Evolutionary conservation across 2,888 invertebrate genomes (phyloP).

Genomic region (Drosophila prostipennis): DNA sequence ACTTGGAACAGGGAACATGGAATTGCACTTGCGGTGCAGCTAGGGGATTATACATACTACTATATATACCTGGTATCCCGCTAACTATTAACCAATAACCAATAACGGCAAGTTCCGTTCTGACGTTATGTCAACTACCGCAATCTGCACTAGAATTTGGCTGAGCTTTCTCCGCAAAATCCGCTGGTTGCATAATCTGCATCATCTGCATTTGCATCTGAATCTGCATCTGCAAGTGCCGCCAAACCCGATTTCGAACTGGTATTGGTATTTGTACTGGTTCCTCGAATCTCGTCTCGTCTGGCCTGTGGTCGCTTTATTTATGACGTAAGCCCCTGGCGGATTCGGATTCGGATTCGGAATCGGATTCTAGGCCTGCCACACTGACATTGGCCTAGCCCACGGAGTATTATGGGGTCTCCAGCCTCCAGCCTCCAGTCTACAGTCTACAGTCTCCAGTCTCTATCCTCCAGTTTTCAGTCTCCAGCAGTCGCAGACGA

Average conservation of each 20-base stretch:
- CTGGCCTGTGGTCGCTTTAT: slow-evolving; percentile 18
- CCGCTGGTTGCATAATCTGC: slow-evolving; percentile 37
- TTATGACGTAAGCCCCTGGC: slow-evolving; percentile 46
- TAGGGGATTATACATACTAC: background rate
- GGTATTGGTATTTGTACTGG: slow-evolving; percentile 38
- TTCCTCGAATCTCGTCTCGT: slow-evolving; percentile 23
- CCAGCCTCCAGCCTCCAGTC: too few relatives aligned
- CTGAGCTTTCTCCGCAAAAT: slow-evolving; percentile 21
- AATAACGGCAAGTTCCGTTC: slow-evolving; percentile 57
- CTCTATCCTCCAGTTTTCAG: too few relatives aligned
- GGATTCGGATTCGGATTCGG: slow-evolving; percentile 3
- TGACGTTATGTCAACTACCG: slow-evolving; percentile 71
- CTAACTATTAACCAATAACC: background rate
- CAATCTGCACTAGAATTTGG: slow-evolving; percentile 69
- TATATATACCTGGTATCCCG: too few relatives aligned
- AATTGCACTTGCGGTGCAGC: too few relatives aligned
- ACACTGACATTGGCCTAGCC: slow-evolving; percentile 45
- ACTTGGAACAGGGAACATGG: background rate
- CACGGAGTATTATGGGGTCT: slow-evolving; percentile 1
- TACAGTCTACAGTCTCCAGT: too few relatives aligned
- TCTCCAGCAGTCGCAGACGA: slow-evolving; percentile 12
- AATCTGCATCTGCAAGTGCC: slow-evolving; percentile 4
- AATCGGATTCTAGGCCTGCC: slow-evolving; percentile 32
- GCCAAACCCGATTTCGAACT: slow-evolving; percentile 34
- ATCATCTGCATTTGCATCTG: slow-evolving; percentile 12